Conservation (phyloP, 2,797 vertebrate species). For the Heliangelus exortis region DNA sequence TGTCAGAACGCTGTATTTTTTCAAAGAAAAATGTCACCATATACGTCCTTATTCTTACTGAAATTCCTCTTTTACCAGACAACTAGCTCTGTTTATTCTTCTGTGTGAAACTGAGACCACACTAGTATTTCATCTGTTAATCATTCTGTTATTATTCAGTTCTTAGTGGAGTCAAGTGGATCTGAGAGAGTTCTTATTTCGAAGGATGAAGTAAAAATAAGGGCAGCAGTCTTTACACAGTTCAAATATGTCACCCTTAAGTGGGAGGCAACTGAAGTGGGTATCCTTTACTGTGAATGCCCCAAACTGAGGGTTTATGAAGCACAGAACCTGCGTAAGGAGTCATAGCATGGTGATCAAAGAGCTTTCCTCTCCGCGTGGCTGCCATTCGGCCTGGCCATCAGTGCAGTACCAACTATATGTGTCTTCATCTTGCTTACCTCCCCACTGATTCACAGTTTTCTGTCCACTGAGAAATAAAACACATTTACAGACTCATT, state of each 20-base stretch:
- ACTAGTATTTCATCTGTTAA: background rate
- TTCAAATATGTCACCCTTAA: background rate
- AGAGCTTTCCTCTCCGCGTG: background rate
- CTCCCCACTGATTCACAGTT: background rate
- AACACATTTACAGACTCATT: background rate
- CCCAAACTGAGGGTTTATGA: background rate
- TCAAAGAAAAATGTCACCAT: background rate
- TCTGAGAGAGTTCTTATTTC: background rate
- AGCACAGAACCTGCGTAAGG: background rate
- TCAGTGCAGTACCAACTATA: background rate
- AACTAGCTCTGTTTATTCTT: background rate
- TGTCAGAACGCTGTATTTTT: background rate
- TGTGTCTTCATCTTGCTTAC: background rate
- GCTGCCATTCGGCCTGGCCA: background rate
- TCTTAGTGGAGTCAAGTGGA: background rate
- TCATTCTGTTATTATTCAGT: background rate
- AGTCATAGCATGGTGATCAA: fast-evolving
- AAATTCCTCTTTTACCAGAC: background rate
- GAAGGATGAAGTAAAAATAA: background rate
- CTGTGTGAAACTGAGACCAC: background rate
- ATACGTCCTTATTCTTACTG: background rate
- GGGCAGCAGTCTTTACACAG: background rate
- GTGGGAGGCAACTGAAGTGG: background rate
- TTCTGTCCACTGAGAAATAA: background rate
- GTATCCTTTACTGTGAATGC: background rate